Evolutionary conservation across 92 coral and sea anemone genomes (phyloP), one percentile per base, ranked within the genome.

Genomic region (Actinernus sp.): DNA sequence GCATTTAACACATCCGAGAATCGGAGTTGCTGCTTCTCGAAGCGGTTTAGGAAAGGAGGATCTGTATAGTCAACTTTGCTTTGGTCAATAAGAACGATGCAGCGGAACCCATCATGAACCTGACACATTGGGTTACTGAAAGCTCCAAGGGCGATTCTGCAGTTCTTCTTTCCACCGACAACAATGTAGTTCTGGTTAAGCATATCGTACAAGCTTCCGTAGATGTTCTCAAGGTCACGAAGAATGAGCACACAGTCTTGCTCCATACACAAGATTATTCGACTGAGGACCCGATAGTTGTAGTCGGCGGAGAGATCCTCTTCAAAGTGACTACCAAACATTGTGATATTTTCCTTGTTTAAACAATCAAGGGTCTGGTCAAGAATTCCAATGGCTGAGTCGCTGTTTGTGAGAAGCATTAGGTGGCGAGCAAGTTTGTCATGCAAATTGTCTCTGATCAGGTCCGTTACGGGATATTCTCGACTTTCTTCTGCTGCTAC

Each of bases 121-220:
- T 94, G 98, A 54, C 98, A 94, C 94, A 94, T 86, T 3, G 98
- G 98, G 45, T 94, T 94, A 63, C 98, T 94, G 66, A 81, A 94
- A 11, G 98, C 92, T 12, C 98, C 98, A 7, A 94, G 92, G 1
- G 98, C 98, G 38, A 94, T 89, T 45, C 98, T 84, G 72, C 98
- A 94, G 52, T 90, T 94, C 50, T 85, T 90, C 78, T 88, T 90
- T 12, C 96, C 96, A 9, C 98, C 98, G 23, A 93, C 98, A 3
- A 93, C 93, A 1, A 92, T 79, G 68, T 93, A 93, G 49, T 93
- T 93, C 80, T 93, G 98, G 63, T 94, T 94, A 7, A 94, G 77
- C 98, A 94, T 94, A 64, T 94, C 98, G 53, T 94, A 94, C 54
- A 94, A 84, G 71, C 98, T 94, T 74, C 98, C 98, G 55, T 94